A percentile compares a stretch with the other conserved stretches of the same genome.
These are phyloP conservation scores for Perca fluviatilis DNA, from an alignment of 2,113 vertebrate genomes.

Conservation along the genomic window DNA sequence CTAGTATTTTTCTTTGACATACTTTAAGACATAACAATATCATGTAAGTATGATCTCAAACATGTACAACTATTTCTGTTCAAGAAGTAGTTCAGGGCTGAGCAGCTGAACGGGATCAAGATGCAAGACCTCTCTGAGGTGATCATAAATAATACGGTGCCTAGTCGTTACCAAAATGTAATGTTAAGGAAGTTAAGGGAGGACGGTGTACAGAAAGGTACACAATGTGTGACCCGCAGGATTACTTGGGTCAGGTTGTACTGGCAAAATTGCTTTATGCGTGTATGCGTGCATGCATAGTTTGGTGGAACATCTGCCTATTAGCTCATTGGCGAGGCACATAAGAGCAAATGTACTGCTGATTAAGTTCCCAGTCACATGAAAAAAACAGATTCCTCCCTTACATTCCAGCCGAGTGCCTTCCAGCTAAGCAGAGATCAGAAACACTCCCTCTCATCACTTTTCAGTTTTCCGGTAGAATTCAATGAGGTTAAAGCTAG, in stretches of 20 bases:
- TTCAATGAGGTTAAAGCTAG: not conserved
- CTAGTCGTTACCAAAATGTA: not conserved
- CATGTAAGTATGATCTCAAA: too few relatives aligned
- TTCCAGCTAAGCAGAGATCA: constrained; percentile 14
- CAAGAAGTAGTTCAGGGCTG: not conserved
- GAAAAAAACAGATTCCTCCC: constrained; percentile 49
- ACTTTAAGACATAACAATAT: too few relatives aligned
- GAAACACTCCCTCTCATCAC: not conserved
- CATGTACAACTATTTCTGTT: too few relatives aligned
- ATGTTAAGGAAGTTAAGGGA: not conserved
- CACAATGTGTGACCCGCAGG: not conserved
- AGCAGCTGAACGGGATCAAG: not conserved
- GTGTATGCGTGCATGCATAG: not conserved
- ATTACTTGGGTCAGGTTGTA: constrained; percentile 23
- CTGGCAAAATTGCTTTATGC: not conserved
- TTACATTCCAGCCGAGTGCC: constrained; percentile 52
- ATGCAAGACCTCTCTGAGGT: not conserved
- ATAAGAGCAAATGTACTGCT: constrained; percentile 31
- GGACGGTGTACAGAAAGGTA: not conserved
- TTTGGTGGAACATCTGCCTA: not conserved
- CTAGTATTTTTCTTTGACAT: too few relatives aligned
- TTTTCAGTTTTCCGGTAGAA: not conserved
- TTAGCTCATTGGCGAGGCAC: constrained; percentile 32
- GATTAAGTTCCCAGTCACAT: constrained; percentile 14
- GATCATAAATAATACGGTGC: not conserved